Conservation (phyloP, 2,797 vertebrate genomes). For the Botia almorhae region DNA sequence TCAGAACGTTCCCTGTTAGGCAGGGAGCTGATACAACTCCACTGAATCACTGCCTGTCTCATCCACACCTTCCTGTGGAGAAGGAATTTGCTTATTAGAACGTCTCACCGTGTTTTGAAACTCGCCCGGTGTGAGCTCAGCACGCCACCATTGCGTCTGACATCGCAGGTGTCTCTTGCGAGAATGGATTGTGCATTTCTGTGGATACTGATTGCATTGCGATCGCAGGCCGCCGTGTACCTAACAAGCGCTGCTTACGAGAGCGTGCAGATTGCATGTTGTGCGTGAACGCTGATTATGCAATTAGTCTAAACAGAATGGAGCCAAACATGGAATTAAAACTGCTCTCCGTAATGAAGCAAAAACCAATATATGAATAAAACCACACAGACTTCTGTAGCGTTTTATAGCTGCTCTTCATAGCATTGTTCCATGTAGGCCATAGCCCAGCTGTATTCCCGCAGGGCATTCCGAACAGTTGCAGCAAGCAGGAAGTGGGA, state of each 20-base stretch:
- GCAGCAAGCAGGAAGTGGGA: conserved; percentile 63
- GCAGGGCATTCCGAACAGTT: conserved; percentile 73
- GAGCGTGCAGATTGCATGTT: conserved; percentile 1
- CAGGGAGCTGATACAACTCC: conserved; percentile 36
- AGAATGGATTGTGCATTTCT: conserved; percentile 17
- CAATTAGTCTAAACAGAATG: conserved; percentile 5
- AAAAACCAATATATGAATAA: conserved; percentile 4
- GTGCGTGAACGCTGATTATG: conserved; percentile 23
- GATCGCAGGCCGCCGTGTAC: background rate
- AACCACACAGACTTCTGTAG: conserved; percentile 7
- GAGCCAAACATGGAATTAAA: conserved; percentile 18
- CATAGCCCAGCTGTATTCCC: conserved; percentile 77
- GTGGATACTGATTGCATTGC: conserved; percentile 12
- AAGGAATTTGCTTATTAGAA: conserved; percentile 46
- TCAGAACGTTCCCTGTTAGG: too few relatives aligned
- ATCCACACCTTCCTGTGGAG: conserved; percentile 30
- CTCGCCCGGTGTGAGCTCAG: conserved; percentile 16
- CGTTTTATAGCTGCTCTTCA: conserved; percentile 34
- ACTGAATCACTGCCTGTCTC: conserved; percentile 40
- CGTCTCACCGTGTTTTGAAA: conserved; percentile 11
- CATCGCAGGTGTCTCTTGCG: conserved; percentile 36
- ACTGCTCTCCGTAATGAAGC: background rate
- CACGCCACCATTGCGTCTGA: conserved; percentile 5
- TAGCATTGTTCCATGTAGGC: conserved; percentile 70
- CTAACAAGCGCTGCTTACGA: conserved; percentile 1